phyloP scores from a whole-genome alignment of 1,140 invertebrate species.

The Euura saliciscinereae region DNA sequence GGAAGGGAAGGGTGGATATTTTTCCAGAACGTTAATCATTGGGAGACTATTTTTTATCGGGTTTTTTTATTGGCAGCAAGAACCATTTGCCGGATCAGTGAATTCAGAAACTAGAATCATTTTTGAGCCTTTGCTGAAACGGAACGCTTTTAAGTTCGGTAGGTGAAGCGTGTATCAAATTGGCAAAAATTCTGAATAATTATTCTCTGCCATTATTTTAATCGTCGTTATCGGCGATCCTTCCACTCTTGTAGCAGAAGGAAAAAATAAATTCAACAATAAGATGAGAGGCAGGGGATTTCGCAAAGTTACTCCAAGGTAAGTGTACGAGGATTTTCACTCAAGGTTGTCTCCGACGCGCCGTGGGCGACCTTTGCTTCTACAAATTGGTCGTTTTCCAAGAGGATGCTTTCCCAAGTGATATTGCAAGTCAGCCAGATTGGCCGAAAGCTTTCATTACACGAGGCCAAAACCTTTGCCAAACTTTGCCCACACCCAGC shows the following conservation, averaged over 20 bases:
- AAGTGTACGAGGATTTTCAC: neutral
- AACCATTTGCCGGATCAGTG: neutral
- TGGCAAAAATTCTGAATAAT: too few relatives aligned
- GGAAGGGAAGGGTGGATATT: neutral
- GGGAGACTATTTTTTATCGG: neutral
- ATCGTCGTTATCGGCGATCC: too few relatives aligned
- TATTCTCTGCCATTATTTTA: neutral
- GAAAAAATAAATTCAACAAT: neutral
- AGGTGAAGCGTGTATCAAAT: too few relatives aligned
- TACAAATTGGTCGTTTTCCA: constrained; percentile 26
- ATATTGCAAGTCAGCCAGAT: neutral
- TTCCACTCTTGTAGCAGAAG: neutral
- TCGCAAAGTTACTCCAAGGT: too few relatives aligned
- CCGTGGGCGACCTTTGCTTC: constrained; percentile 15
- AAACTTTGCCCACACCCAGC: neutral
- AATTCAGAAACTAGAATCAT: neutral
- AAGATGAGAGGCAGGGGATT: too few relatives aligned
- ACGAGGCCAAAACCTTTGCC: constrained; percentile 1
- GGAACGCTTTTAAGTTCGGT: too few relatives aligned
- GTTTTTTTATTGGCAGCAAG: neutral
- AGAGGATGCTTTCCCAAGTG: constrained; percentile 15
- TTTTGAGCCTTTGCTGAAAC: too few relatives aligned
- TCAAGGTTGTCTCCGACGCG: constrained; percentile 10
- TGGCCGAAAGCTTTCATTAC: constrained; percentile 21
- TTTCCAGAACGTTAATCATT: neutral